Evolutionary conservation across 2,888 invertebrate species (phyloP).

Genomic region (Tigriopus californicus): DNA sequence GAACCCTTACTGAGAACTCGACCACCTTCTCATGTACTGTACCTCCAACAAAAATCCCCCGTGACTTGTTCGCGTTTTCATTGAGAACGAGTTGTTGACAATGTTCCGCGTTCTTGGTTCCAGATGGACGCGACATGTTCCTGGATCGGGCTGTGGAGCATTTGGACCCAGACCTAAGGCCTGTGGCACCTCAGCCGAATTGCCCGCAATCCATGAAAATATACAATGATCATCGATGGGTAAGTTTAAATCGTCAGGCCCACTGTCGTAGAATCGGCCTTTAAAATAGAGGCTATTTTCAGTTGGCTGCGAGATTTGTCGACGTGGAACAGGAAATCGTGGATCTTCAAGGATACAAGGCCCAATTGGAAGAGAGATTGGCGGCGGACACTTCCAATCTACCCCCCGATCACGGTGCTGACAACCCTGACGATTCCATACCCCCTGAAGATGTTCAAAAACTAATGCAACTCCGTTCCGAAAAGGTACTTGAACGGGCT

Average conservation of each 20-base stretch:
- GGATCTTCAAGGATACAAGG: background rate
- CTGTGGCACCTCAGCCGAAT: slow-evolving; percentile 58
- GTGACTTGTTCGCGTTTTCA: slow-evolving; percentile 14
- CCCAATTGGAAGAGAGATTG: background rate
- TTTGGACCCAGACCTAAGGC: slow-evolving; percentile 59
- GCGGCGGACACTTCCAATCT: too few species aligned
- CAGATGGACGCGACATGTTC: slow-evolving; percentile 16
- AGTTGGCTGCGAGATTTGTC: slow-evolving; percentile 69
- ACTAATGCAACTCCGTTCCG: background rate
- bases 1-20: background rate
- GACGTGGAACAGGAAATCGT: slow-evolving; percentile 63
- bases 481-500: background rate
- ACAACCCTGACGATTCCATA: too few species aligned
- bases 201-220: slow-evolving; percentile 58
- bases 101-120: slow-evolving; percentile 13
- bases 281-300: slow-evolving; percentile 21
- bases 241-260: slow-evolving; percentile 18
- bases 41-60: too few species aligned
- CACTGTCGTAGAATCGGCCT: background rate
- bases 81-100: background rate
- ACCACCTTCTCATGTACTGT: too few species aligned
- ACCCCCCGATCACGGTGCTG: too few species aligned
- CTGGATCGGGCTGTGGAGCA: slow-evolving; percentile 52
- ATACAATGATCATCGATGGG: slow-evolving; percentile 61
- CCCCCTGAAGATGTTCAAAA: too few species aligned